Evolutionary conservation across 53 echinoderm and acorn worm genomes (phyloP).

Genomic region (Arbacia lixula): DNA sequence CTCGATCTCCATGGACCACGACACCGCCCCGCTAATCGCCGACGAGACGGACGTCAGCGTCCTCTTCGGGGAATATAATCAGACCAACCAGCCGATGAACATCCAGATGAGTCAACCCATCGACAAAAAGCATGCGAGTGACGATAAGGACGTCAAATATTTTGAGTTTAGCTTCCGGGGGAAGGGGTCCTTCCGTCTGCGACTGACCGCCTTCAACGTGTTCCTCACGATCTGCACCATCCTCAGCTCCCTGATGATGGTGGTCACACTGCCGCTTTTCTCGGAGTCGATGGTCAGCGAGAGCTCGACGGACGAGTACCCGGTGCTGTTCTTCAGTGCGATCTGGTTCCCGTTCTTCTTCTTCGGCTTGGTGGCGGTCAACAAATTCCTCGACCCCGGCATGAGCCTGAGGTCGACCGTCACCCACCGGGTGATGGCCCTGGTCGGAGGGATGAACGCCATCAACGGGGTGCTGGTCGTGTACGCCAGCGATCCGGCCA

Average conservation of each 20-base stretch:
- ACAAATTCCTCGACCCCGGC: slow-evolving; percentile 62
- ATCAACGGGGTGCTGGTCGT: slow-evolving; percentile 88
- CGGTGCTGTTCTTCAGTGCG: slow-evolving; percentile 72
- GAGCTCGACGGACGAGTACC: slow-evolving; percentile 74
- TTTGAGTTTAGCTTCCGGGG: slow-evolving; percentile 13
- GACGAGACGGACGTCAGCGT: slow-evolving; percentile 1
- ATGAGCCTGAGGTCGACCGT: slow-evolving; percentile 55
- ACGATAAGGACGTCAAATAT: not conserved
- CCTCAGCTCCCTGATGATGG: slow-evolving; percentile 73
- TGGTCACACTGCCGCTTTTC: slow-evolving; percentile 76
- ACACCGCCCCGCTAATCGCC: not conserved
- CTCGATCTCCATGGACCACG: slow-evolving; percentile 31
- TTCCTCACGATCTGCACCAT: slow-evolving; percentile 82
- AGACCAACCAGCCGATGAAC: not conserved
- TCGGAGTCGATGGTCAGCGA: slow-evolving; percentile 72
- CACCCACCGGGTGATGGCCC: slow-evolving; percentile 60
- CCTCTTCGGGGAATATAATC: not conserved
- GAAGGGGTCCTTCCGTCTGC: not conserved
- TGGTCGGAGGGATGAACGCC: slow-evolving; percentile 77
- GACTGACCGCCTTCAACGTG: slow-evolving; percentile 63
- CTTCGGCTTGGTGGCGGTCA: slow-evolving; percentile 68
- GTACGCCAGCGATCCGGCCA: slow-evolving; percentile 71
- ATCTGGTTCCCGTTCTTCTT: slow-evolving; percentile 92
- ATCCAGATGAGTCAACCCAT: not conserved
- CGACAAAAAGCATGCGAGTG: not conserved